A percentile compares a stretch with the other conserved stretches of the same genome.
These are phyloP conservation scores for Lipotes vexillifer DNA, from an alignment of 2,113 vertebrate genomes.

Conservation along the genomic window DNA sequence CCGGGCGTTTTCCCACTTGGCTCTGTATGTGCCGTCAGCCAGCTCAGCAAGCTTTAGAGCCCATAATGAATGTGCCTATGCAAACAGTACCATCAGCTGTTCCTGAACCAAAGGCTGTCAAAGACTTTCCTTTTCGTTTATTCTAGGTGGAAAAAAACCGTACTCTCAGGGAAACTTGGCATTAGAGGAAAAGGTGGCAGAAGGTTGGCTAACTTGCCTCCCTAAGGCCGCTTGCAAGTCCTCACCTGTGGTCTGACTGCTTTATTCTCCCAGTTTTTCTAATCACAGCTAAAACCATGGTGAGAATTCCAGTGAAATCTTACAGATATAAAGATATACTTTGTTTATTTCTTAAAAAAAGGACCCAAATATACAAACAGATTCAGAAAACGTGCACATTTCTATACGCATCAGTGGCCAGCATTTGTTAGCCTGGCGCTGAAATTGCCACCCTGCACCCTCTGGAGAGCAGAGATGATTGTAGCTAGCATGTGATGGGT, in stretches of 20 bases:
- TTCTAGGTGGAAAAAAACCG: constrained; percentile 2
- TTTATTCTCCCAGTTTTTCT: constrained; percentile 69
- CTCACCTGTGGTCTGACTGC: background rate
- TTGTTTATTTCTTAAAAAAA: constrained; percentile 43
- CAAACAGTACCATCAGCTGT: constrained; percentile 49
- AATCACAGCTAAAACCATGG: constrained; percentile 71
- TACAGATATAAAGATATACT: constrained; percentile 57
- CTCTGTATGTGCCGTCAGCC: constrained; percentile 16
- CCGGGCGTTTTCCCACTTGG: background rate
- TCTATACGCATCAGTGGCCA: background rate
- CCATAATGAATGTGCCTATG: constrained; percentile 36
- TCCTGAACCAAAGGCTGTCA: constrained; percentile 67
- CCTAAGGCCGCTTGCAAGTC: background rate
- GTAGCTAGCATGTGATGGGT: accelerated
- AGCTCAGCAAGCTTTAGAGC: constrained; percentile 8
- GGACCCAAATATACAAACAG: constrained; percentile 48
- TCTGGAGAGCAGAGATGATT: background rate
- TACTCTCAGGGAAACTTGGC: constrained; percentile 61
- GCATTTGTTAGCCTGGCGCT: background rate
- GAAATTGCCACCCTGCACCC: background rate
- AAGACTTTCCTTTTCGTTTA: constrained; percentile 52
- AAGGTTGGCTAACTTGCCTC: constrained; percentile 69
- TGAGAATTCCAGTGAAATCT: constrained; percentile 64
- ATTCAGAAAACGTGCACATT: constrained; percentile 43
- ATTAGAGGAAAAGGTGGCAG: constrained; percentile 73